phyloP scores from a whole-genome alignment of 1,140 invertebrate species.

The Sinella curviseta region DNA sequence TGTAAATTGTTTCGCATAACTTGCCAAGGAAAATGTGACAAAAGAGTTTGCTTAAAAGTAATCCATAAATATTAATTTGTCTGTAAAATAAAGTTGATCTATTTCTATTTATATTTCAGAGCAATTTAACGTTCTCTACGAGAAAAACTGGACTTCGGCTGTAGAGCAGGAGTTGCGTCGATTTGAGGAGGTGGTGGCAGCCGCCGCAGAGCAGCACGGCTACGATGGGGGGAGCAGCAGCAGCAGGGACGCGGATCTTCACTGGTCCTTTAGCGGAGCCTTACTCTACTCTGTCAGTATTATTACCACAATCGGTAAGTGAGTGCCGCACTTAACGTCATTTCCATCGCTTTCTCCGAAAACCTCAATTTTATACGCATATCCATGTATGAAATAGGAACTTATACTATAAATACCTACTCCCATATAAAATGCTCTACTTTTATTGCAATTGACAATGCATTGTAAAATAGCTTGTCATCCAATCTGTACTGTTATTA shows the following conservation, averaged over 20 bases:
- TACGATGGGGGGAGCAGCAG: conserved; percentile 58
- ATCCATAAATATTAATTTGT: no score
- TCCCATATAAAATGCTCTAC: no score
- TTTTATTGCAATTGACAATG: no score
- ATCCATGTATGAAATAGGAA: no score
- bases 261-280: conserved; percentile 77
- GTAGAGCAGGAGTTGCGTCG: conserved; percentile 72
- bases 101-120: conserved; percentile 60
- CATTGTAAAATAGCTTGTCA: no score
- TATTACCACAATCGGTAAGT: conserved; percentile 78
- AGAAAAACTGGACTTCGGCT: conserved; percentile 75
- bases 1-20: no score
- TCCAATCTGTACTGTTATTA: no score
- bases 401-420: no score
- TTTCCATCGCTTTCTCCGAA: neutral
- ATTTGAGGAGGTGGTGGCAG: conserved; percentile 75
- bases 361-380: no score
- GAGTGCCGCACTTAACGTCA: conserved; percentile 18
- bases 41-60: no score
- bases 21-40: no score
- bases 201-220: conserved; percentile 61
- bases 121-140: conserved; percentile 75
- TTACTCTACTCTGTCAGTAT: conserved; percentile 79
- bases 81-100: neutral
- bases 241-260: conserved; percentile 54